Conservation (phyloP, 2,888 invertebrate genomes). For the Ormyrus rosae region DNA sequence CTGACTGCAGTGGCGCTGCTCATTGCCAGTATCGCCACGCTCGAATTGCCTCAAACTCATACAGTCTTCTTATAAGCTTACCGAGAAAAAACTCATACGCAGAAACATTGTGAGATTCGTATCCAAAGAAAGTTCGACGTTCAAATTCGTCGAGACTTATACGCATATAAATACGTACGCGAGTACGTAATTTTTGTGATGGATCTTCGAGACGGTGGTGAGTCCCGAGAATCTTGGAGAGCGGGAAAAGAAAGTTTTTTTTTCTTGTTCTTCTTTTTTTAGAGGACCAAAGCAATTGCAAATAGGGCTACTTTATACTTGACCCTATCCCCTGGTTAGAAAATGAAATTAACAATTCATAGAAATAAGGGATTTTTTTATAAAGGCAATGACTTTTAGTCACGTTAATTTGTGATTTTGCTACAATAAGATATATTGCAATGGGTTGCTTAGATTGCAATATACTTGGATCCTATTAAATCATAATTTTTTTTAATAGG, state of each 20-base stretch:
- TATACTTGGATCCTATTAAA: too few species aligned
- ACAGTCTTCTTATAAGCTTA: constrained; percentile 73
- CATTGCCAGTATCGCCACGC: constrained; percentile 73
- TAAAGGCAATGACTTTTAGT: not conserved
- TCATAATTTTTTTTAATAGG: not conserved
- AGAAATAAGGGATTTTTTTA: not conserved
- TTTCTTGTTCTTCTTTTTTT: constrained; percentile 26
- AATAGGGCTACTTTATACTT: not conserved
- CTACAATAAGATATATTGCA: too few species aligned
- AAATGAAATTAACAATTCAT: constrained; percentile 1
- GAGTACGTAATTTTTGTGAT: constrained; percentile 32
- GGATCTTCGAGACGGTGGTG: constrained; percentile 28
- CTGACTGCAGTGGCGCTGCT: constrained; percentile 73
- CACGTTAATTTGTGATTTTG: not conserved
- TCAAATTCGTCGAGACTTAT: constrained; percentile 15
- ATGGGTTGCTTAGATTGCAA: too few species aligned
- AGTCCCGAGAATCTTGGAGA: constrained; percentile 27
- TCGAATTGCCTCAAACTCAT: constrained; percentile 75
- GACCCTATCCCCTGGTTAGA: constrained; percentile 18
- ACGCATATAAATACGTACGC: not conserved
- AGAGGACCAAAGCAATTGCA: constrained; percentile 28
- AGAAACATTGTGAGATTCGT: constrained; percentile 48
- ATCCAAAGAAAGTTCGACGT: constrained; percentile 51
- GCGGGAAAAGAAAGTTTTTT: constrained; percentile 9
- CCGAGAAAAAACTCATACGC: constrained; percentile 3